Conservation (phyloP, 1,140 invertebrate species). For the Drosophila mojavensis region DNA sequence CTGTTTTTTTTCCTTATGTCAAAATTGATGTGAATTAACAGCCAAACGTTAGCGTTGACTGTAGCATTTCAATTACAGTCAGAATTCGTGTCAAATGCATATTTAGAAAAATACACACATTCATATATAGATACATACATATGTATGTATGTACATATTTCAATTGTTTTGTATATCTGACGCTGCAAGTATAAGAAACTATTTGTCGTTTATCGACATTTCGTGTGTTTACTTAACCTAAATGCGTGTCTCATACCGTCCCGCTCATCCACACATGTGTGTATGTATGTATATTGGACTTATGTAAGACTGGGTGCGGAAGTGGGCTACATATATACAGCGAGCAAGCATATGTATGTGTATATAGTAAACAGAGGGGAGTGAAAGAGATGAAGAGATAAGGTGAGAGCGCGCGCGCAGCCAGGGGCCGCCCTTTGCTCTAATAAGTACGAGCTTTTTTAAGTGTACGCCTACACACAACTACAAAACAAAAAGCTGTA, state of each 20-base stretch:
- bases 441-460: constrained; percentile 68
- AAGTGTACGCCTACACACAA: constrained; percentile 45
- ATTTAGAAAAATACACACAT: constrained; percentile 15
- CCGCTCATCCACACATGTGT: neutral
- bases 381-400: neutral
- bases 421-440: constrained; percentile 47
- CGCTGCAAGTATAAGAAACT: constrained; percentile 27
- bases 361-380: constrained; percentile 3
- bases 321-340: constrained; percentile 67
- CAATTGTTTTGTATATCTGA: constrained; percentile 12
- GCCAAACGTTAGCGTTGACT: constrained; percentile 67
- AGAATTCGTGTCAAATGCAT: constrained; percentile 66
- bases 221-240: constrained; percentile 75
- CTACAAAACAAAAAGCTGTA: constrained; percentile 6
- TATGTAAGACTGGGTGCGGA: constrained; percentile 74
- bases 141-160: constrained; percentile 4
- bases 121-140: constrained; percentile 44
- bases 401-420: neutral
- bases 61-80: constrained; percentile 78
- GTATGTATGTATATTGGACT: constrained; percentile 18
- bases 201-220: constrained; percentile 68
- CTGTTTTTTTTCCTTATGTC: constrained; percentile 58
- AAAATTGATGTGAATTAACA: constrained; percentile 78
- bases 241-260: constrained; percentile 41
- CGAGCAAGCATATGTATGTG: neutral